phyloP scores from a whole-genome alignment of 1,140 invertebrate genomes.

The Drosophila nikananu region DNA sequence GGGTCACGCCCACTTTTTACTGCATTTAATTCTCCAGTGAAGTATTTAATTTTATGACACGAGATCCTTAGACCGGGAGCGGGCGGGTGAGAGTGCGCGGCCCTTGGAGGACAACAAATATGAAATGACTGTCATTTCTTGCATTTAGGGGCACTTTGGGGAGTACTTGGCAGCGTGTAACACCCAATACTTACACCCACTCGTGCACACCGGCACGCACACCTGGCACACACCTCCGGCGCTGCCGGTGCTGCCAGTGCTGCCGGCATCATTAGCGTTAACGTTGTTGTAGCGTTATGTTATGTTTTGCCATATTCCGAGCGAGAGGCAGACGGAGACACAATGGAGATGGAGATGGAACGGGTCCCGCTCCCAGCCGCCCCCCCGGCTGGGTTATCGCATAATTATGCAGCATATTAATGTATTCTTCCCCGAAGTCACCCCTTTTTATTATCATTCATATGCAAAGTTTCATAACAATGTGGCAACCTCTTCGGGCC shows the following conservation, averaged over 20 bases:
- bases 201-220: slow-evolving; percentile 34
- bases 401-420: slow-evolving; percentile 83
- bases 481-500: slow-evolving; percentile 29
- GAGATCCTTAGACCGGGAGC: slow-evolving; percentile 46
- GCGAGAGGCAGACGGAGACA: slow-evolving; percentile 12
- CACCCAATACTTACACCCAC: slow-evolving; percentile 75
- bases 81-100: slow-evolving; percentile 38
- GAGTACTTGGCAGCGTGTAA: slow-evolving; percentile 82
- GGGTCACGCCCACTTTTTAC: slow-evolving; percentile 78
- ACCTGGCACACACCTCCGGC: slow-evolving; percentile 59
- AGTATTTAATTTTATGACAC: slow-evolving; percentile 84
- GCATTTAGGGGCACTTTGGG: slow-evolving; percentile 83
- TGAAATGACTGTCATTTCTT: slow-evolving; percentile 84
- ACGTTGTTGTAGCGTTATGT: slow-evolving; percentile 78
- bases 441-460: slow-evolving; percentile 60
- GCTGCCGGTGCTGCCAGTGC: neutral
- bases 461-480: slow-evolving; percentile 71
- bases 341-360: slow-evolving; percentile 7
- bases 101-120: slow-evolving; percentile 81
- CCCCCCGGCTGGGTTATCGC: slow-evolving; percentile 59
- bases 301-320: slow-evolving; percentile 57
- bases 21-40: slow-evolving; percentile 83
- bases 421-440: slow-evolving; percentile 52
- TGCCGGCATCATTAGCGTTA: slow-evolving; percentile 81
- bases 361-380: neutral